Percentiles rank a stretch among this genome's conserved stretches.
Evolutionary conservation across 2,113 vertebrate species (phyloP).

Genomic region (Amia ocellicauda): DNA sequence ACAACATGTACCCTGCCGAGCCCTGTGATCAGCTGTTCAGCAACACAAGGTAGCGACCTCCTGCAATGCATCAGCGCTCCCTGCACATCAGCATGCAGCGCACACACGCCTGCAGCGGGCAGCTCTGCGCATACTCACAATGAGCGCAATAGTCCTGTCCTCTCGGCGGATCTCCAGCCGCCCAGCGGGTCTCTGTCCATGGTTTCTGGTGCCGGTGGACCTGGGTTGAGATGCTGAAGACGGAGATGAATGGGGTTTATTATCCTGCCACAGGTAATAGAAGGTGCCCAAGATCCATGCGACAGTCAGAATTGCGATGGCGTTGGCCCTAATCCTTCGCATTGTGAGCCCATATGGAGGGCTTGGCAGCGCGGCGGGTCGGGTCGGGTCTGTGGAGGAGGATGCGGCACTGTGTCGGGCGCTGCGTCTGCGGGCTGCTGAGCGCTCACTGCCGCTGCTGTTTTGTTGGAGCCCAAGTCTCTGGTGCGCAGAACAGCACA

Average conservation of each 20-base stretch:
- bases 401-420: too few relatives aligned
- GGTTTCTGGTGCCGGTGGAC: slow-evolving; percentile 43
- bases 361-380: slow-evolving; percentile 24
- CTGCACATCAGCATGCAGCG: slow-evolving; percentile 49
- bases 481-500: slow-evolving; percentile 39
- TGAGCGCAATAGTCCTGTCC: slow-evolving; percentile 82
- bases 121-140: slow-evolving; percentile 71
- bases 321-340: slow-evolving; percentile 96
- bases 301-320: slow-evolving; percentile 93
- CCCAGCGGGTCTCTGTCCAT: slow-evolving; percentile 62
- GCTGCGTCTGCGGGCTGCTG: too few relatives aligned
- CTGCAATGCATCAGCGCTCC: slow-evolving; percentile 36
- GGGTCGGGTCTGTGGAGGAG: too few relatives aligned
- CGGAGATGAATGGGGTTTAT: slow-evolving; percentile 78
- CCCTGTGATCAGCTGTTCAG: background rate
- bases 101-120: slow-evolving; percentile 33
- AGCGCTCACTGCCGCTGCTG: slow-evolving; percentile 23
- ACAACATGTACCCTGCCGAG: too few relatives aligned
- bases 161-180: slow-evolving; percentile 80
- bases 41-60: slow-evolving; percentile 14
- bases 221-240: slow-evolving; percentile 62
- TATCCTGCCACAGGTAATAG: slow-evolving; percentile 99
- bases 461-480: slow-evolving; percentile 34
- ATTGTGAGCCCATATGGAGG: slow-evolving; percentile 78
- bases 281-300: slow-evolving; percentile 98